Evolutionary conservation across 1,140 invertebrate genomes (phyloP).

Genomic region (Heliothis subflexa): DNA sequence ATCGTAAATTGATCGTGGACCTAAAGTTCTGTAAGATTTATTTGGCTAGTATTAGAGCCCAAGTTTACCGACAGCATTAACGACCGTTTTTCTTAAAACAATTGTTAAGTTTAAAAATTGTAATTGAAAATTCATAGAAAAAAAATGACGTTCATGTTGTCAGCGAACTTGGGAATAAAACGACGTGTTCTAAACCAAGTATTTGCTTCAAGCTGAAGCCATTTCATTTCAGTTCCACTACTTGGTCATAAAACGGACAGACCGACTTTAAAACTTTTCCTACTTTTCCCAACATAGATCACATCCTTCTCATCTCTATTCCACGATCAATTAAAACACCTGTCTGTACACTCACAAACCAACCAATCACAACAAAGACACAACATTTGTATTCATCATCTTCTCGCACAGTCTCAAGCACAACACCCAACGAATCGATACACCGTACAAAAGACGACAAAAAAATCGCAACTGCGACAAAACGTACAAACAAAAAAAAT

Average conservation of each 20-base stretch:
- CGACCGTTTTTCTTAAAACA: too few species aligned
- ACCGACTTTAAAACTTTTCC: too few species aligned
- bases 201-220: too few species aligned
- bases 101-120: too few species aligned
- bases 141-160: too few species aligned
- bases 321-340: neutral
- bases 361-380: neutral
- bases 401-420: conserved; percentile 30
- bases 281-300: too few species aligned
- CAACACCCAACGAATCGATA: conserved; percentile 40
- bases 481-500: conserved; percentile 55
- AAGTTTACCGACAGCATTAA: too few species aligned
- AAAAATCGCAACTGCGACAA: conserved; percentile 43
- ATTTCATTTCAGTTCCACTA: too few species aligned
- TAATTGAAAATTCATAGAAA: too few species aligned
- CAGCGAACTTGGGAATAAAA: too few species aligned
- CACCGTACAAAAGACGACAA: conserved; percentile 45
- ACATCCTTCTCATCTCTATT: neutral
- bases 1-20: neutral
- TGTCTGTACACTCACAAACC: neutral
- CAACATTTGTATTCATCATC: conserved; percentile 38
- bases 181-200: too few species aligned
- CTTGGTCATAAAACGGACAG: too few species aligned
- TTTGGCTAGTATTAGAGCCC: neutral
- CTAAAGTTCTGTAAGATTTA: neutral